These are phyloP conservation scores for Delichon dasypus DNA, from an alignment of 2,797 vertebrate species.

Conservation along the genomic window DNA sequence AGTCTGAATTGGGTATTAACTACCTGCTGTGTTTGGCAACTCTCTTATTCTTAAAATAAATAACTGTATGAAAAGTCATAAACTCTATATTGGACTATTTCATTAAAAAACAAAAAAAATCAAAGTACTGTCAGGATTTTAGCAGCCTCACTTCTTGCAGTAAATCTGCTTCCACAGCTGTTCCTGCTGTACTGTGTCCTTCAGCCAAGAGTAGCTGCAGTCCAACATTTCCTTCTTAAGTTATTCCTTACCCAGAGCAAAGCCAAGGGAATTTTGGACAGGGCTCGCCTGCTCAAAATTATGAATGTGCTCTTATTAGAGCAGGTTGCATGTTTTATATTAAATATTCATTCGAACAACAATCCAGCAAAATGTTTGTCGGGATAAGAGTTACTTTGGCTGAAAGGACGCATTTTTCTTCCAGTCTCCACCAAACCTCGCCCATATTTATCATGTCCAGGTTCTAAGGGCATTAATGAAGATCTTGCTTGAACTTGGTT, in stretches of 20 bases:
- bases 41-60: slow-evolving; percentile 70
- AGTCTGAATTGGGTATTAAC: slow-evolving; percentile 65
- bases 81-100: slow-evolving; percentile 69
- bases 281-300: slow-evolving; percentile 38
- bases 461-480: slow-evolving; percentile 39
- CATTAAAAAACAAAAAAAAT: slow-evolving; percentile 42
- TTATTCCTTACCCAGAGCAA: slow-evolving; percentile 51
- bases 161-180: slow-evolving; percentile 69
- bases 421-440: slow-evolving; percentile 15
- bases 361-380: slow-evolving; percentile 53
- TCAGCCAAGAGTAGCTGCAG: slow-evolving; percentile 64
- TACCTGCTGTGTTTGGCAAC: slow-evolving; percentile 68
- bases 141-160: slow-evolving; percentile 61
- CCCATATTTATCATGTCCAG: neutral
- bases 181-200: slow-evolving; percentile 46
- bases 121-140: slow-evolving; percentile 59
- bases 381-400: slow-evolving; percentile 60
- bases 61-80: slow-evolving; percentile 63
- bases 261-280: slow-evolving; percentile 61
- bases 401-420: slow-evolving; percentile 33
- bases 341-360: slow-evolving; percentile 64
- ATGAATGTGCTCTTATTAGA: slow-evolving; percentile 71
- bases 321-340: slow-evolving; percentile 66
- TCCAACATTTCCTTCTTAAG: slow-evolving; percentile 64
- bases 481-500: slow-evolving; percentile 22